Evolutionary conservation across 2,113 vertebrate species (phyloP).

Genomic region (Fregata magnificens): DNA sequence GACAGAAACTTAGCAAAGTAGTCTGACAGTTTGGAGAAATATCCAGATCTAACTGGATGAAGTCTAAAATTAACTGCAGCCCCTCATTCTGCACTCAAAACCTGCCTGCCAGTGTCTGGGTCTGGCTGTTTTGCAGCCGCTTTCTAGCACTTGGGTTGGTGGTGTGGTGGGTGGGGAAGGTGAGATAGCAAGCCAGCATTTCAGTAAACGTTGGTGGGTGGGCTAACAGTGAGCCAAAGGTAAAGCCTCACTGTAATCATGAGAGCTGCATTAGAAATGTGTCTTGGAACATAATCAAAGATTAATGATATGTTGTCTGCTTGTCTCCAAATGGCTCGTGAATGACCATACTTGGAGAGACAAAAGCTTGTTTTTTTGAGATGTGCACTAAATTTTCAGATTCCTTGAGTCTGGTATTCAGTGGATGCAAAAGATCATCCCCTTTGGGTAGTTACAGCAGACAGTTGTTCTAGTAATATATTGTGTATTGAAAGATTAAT

Average conservation of each 20-base stretch:
- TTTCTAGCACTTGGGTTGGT: neutral
- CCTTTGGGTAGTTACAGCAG: neutral
- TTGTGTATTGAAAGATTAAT: neutral
- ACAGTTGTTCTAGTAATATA: neutral
- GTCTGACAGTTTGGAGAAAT: neutral
- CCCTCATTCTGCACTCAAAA: neutral
- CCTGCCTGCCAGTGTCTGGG: accelerated
- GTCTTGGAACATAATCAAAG: neutral
- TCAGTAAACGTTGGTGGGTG: neutral
- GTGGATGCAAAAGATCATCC: neutral
- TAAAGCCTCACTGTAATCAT: neutral
- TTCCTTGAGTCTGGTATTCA: neutral
- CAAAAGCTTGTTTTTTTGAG: neutral
- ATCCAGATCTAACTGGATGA: neutral
- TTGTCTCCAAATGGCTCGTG: neutral
- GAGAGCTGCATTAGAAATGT: neutral
- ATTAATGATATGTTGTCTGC: neutral
- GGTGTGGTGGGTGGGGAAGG: neutral
- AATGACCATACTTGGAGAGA: neutral
- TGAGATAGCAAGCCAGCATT: neutral
- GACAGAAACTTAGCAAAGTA: neutral
- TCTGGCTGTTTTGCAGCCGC: neutral
- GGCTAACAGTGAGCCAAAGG: neutral
- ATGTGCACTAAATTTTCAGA: neutral
- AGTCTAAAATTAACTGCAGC: neutral